These are phyloP conservation scores for Plebejus argus DNA, from an alignment of 2,888 invertebrate species.

Conservation along the genomic window DNA sequence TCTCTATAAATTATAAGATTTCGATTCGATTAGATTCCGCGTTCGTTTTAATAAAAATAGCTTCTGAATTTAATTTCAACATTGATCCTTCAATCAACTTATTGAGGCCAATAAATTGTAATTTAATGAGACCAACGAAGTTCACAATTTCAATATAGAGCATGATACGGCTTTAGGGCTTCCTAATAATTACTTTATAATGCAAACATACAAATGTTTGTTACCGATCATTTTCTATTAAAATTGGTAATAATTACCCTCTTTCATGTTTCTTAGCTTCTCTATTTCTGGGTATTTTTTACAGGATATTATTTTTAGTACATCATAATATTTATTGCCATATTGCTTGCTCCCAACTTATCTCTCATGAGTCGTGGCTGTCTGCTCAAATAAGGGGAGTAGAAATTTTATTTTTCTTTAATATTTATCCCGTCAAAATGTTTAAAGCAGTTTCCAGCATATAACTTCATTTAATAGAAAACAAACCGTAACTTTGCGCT, in stretches of 20 bases:
- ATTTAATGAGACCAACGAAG: not conserved
- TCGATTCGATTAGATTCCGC: not conserved
- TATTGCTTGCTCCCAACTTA: no score
- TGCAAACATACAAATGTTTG: no score
- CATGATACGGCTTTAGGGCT: not conserved
- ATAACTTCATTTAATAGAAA: conserved; percentile 1
- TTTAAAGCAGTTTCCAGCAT: not conserved
- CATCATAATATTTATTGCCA: no score
- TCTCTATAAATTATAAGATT: no score
- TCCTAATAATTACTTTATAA: not conserved
- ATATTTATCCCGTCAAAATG: not conserved
- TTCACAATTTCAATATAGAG: not conserved
- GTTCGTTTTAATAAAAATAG: not conserved
- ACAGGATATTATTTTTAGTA: no score
- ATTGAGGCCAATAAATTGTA: conserved; percentile 1
- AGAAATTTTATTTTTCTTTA: no score
- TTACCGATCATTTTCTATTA: no score
- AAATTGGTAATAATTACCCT: no score
- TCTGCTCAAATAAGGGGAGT: no score
- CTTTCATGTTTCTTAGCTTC: no score
- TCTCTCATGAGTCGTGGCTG: no score
- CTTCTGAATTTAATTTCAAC: not conserved
- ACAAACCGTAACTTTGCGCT: conserved; percentile 34
- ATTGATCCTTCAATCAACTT: not conserved
- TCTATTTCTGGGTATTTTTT: no score